These are phyloP conservation scores for Actinia equina DNA, from an alignment of 64 coral and sea anemone genomes.

Conservation along the genomic window DNA sequence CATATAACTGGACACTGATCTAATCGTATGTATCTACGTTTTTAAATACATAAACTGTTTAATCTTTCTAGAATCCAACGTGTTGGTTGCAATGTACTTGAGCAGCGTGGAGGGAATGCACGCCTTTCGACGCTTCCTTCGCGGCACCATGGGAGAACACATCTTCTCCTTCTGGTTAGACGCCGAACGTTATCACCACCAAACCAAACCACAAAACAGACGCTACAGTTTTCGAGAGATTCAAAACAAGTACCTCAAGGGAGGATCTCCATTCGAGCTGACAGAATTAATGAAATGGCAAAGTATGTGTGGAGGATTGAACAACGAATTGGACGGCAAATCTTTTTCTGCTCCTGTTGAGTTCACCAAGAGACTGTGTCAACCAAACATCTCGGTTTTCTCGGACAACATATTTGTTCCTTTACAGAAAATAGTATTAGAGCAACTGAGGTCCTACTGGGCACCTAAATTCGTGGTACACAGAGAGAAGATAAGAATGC, in stretches of 20 bases:
- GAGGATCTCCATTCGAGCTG: conserved; percentile 59
- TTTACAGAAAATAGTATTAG: conserved; percentile 42
- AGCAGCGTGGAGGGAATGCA: conserved; percentile 60
- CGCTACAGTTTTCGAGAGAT: conserved; percentile 78
- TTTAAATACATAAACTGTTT: not conserved
- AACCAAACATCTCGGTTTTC: conserved; percentile 50
- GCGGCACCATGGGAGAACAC: conserved; percentile 58
- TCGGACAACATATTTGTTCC: conserved; percentile 56
- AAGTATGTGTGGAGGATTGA: conserved; percentile 38
- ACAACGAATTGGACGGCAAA: not conserved
- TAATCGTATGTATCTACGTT: not conserved
- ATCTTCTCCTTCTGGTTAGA: conserved; percentile 78
- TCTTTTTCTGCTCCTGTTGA: conserved; percentile 24
- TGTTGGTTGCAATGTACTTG: conserved; percentile 12
- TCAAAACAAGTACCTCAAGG: conserved; percentile 75
- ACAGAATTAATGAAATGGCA: conserved; percentile 73
- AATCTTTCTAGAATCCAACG: not conserved
- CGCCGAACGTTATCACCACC: conserved; percentile 59
- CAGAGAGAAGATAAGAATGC: conserved; percentile 16
- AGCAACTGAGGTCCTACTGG: conserved; percentile 68
- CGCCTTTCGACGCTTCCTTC: conserved; percentile 53
- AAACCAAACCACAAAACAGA: conserved; percentile 61
- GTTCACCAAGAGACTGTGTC: conserved; percentile 20
- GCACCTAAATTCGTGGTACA: conserved; percentile 56
- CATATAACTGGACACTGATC: no score